These are phyloP conservation scores for Nemurella pictetii DNA, from an alignment of 2,888 invertebrate genomes.

Conservation along the genomic window DNA sequence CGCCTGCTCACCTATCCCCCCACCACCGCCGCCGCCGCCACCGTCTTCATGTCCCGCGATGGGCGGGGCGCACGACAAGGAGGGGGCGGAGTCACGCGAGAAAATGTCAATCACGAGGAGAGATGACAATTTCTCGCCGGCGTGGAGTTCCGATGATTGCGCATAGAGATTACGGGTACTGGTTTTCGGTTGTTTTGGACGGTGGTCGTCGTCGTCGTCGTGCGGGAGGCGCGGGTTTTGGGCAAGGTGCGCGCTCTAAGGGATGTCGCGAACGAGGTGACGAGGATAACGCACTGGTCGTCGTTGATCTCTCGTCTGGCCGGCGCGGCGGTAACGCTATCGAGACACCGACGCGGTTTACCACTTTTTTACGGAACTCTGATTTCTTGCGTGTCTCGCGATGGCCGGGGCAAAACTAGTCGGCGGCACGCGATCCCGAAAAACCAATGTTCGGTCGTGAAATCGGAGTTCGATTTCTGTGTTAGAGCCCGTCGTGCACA, in stretches of 20 bases:
- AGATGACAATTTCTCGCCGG: conserved; percentile 12
- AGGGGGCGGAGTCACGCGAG: conserved; percentile 15
- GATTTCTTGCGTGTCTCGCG: conserved; percentile 14
- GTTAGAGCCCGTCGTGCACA: not conserved
- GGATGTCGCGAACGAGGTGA: no score
- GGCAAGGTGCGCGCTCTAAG: not conserved
- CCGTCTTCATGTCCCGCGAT: conserved; percentile 17
- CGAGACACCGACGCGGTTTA: not conserved
- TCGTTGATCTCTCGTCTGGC: not conserved
- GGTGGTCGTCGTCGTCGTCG: no score
- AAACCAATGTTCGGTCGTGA: conserved; percentile 27
- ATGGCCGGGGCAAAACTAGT: conserved; percentile 9
- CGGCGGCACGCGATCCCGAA: conserved; percentile 11
- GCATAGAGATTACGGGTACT: not conserved
- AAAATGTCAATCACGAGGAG: conserved; percentile 29
- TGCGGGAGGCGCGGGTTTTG: not conserved
- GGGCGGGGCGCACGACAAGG: conserved; percentile 23
- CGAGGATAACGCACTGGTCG: no score
- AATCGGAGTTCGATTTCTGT: not conserved
- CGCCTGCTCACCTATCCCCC: not conserved
- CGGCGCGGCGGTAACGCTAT: not conserved
- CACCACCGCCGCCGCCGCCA: conserved; percentile 22
- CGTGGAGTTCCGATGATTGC: not conserved
- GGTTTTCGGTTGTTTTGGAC: not conserved
- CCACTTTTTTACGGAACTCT: conserved; percentile 16